Evolutionary conservation across 2,888 invertebrate species (phyloP), one percentile per base, ranked within the genome.

Genomic region (Brachyopa scutellaris): DNA sequence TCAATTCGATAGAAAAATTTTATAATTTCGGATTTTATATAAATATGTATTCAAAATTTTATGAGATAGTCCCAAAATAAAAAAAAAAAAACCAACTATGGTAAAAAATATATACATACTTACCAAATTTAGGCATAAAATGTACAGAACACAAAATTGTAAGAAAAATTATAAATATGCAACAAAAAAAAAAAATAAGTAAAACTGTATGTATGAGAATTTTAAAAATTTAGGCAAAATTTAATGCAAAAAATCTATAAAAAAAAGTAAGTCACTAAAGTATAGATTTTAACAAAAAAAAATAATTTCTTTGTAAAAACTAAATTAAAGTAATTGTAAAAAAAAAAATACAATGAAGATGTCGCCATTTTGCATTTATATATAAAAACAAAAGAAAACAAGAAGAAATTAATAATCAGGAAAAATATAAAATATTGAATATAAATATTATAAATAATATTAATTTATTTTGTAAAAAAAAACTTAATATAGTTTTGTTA

Each of bases 231-330:
- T 79, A 82, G 85, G 61, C 70, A 85, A 76, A 64, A 55, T 84
- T 84, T 47, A 83, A 67, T 67, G 83, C 57, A 51, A 78, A 69
- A 76, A 66, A 45, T 62, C 36, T 66, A 55, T 69, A 72, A 61
- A 45, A 69, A 79, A 45, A 69, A 79, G 47, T 84, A 69, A 72
- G 77, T 61, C 70, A 85, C 84, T 72, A 85, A 85, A 85, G 72
- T 84, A 85, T 85, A 74, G 85, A 80, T 83, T 85, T 85, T 83
- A n/a, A 84, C 86, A 85, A 85, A 45, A 80, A 84, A 23, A 80
- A 61, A 88, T 89, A 89, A 89, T 89, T 89, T 89, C 89, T 89
- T 89, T 89, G 89, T 89, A 89, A 88, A 87, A 85, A 85, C 84
- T 74, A 83, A 79, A 85, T 85, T 51, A 55, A 83, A 82, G 74